These are phyloP conservation scores for Polydesmus complanatus DNA, from an alignment of 2,888 invertebrate species.

Conservation along the genomic window DNA sequence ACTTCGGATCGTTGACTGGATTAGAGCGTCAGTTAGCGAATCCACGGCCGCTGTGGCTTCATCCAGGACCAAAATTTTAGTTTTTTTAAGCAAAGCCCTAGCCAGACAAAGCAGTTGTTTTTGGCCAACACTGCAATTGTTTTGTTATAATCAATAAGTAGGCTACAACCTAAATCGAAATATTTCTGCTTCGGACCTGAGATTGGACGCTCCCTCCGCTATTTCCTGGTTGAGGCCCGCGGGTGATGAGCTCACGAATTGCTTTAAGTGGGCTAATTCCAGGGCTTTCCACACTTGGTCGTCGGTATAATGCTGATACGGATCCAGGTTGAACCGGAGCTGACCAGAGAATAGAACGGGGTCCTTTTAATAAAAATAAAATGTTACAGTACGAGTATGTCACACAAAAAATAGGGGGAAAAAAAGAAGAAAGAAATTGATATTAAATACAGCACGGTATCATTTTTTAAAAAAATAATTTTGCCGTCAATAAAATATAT, in stretches of 20 bases:
- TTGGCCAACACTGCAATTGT: conserved; percentile 34
- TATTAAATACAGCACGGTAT: no score
- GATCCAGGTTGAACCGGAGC: conserved; percentile 21
- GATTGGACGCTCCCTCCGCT: conserved; percentile 58
- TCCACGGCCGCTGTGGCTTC: conserved; percentile 43
- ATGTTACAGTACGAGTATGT: no score
- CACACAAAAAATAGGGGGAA: no score
- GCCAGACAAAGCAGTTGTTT: conserved; percentile 37
- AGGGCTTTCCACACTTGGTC: conserved; percentile 40
- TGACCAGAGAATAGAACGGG: conserved; percentile 9
- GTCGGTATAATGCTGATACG: conserved; percentile 35
- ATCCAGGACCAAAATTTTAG: conserved; percentile 38
- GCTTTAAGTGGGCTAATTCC: conserved; percentile 39
- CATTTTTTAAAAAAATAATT: no score
- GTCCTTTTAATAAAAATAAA: no score
- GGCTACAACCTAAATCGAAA: no score
- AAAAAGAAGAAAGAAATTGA: no score
- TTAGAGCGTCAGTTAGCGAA: conserved; percentile 38
- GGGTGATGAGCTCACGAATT: conserved; percentile 30
- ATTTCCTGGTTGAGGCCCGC: conserved; percentile 32
- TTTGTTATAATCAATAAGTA: not conserved
- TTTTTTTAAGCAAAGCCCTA: conserved; percentile 34
- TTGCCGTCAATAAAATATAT: no score
- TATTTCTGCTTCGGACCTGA: conserved; percentile 30
- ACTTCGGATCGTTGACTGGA: conserved; percentile 62